Conservation (phyloP, 2,113 vertebrate species). For the Saccopteryx leptura region DNA sequence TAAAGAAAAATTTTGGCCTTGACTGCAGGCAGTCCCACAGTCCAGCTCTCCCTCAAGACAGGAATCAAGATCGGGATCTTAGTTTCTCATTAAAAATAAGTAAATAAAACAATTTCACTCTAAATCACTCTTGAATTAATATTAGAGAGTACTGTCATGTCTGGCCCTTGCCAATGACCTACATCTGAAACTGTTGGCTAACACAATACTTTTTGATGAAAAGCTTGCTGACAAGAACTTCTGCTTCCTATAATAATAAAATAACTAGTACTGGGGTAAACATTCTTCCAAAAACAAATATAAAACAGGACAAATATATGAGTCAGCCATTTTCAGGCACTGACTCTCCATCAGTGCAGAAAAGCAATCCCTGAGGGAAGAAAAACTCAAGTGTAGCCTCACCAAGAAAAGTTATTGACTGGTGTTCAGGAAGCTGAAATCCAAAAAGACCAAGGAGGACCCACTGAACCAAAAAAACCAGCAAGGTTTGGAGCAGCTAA, state of each 20-base stretch:
- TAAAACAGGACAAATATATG: not conserved
- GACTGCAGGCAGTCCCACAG: not conserved
- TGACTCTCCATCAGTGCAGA: not conserved
- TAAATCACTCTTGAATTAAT: constrained; percentile 20
- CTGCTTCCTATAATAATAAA: not conserved
- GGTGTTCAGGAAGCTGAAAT: not conserved
- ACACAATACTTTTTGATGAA: constrained; percentile 18
- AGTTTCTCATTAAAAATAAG: constrained; percentile 18
- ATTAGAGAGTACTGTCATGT: not conserved
- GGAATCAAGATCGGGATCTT: not conserved
- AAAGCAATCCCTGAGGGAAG: not conserved
- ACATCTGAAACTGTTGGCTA: not conserved
- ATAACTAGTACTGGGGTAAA: not conserved
- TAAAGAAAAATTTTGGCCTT: not conserved
- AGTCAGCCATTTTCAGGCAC: not conserved
- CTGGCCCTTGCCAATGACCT: not conserved
- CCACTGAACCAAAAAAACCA: not conserved
- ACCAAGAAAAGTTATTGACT: not conserved
- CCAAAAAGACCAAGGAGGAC: not conserved
- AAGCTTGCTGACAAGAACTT: not conserved
- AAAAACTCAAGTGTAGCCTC: not conserved
- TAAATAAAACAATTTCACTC: not conserved
- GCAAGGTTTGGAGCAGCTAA: not conserved
- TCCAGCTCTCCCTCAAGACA: not conserved
- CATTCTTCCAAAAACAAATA: not conserved